Evolutionary conservation across 2,888 invertebrate species (phyloP).

Genomic region (Eulithis testata): DNA sequence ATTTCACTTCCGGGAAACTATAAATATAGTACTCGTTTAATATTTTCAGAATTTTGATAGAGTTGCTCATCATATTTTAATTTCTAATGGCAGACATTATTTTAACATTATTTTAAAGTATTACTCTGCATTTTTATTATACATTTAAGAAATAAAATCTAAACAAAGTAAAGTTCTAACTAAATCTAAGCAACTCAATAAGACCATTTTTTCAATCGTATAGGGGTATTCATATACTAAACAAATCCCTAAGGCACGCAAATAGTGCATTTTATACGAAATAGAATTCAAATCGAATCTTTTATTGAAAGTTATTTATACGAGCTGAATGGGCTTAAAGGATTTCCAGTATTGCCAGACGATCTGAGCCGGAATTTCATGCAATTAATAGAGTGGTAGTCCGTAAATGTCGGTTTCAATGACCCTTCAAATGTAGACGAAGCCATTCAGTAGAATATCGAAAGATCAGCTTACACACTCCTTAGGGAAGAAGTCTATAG

Average conservation of each 20-base stretch:
- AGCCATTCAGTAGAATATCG: neutral
- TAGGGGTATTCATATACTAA: constrained; percentile 15
- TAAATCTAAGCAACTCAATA: constrained; percentile 15
- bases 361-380: constrained; percentile 30
- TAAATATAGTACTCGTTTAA: no score
- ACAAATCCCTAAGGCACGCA: constrained; percentile 36
- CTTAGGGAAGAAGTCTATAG: neutral
- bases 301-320: constrained; percentile 39
- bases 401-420: constrained; percentile 25
- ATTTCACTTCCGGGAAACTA: neutral
- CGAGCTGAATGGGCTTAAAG: constrained; percentile 30
- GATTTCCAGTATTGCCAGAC: constrained; percentile 36
- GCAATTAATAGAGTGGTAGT: constrained; percentile 36
- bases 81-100: no score
- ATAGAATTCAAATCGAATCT: constrained; percentile 38
- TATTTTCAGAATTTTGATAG: no score
- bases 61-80: no score
- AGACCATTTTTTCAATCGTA: constrained; percentile 5
- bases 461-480: constrained; percentile 4
- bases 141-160: neutral
- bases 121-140: no score
- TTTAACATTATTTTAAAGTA: no score
- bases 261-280: constrained; percentile 35
- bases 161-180: neutral
- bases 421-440: constrained; percentile 31